phyloP scores from a whole-genome alignment of 2,888 invertebrate species.

The Nasonia oneida region DNA sequence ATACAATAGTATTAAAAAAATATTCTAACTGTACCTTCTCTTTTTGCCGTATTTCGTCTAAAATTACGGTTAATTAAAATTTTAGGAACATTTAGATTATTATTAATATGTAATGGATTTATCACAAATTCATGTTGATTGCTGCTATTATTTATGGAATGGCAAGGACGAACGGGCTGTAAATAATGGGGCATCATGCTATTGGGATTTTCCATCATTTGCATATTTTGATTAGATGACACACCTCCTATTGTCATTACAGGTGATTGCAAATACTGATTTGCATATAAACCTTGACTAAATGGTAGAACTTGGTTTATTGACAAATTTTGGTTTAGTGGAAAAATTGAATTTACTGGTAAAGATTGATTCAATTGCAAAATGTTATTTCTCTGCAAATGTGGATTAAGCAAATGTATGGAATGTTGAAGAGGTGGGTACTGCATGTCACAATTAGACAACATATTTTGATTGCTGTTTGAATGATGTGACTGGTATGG shows the following conservation, averaged over 20 bases:
- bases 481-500: neutral
- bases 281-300: neutral
- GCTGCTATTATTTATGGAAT: neutral
- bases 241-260: neutral
- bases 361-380: neutral
- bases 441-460: neutral
- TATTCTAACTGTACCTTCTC: slow-evolving; percentile 64
- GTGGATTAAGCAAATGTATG: neutral
- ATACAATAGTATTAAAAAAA: neutral
- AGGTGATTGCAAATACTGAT: neutral
- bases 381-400: neutral
- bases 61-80: slow-evolving; percentile 31
- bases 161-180: neutral
- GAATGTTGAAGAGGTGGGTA: neutral
- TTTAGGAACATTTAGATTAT: slow-evolving; percentile 10
- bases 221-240: neutral
- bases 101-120: neutral
- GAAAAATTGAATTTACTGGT: neutral
- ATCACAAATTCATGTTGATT: neutral
- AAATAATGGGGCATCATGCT: neutral
- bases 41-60: slow-evolving; percentile 2
- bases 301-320: neutral
- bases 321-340: neutral
- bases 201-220: neutral
- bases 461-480: neutral